These are phyloP conservation scores for Flexamia atlantica DNA, from an alignment of 2,888 invertebrate genomes.

Conservation along the genomic window DNA sequence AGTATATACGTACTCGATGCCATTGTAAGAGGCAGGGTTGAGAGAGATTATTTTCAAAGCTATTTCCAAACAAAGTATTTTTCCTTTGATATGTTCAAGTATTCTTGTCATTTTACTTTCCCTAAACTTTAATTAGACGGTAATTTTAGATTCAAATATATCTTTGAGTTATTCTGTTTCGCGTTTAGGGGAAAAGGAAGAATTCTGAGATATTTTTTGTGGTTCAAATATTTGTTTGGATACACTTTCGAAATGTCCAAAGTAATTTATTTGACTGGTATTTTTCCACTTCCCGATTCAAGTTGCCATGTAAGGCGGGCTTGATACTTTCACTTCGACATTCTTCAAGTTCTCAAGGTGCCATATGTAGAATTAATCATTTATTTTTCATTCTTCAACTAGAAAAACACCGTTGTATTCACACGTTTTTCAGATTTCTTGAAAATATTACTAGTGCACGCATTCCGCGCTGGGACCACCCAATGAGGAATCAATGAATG, in stretches of 20 bases:
- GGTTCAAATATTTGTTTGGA: too few species aligned
- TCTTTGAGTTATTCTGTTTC: not conserved
- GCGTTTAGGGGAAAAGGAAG: not conserved
- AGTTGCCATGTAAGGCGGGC: not conserved
- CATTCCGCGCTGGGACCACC: too few species aligned
- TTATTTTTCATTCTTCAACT: too few species aligned
- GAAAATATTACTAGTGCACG: too few species aligned
- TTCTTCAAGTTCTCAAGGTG: not conserved
- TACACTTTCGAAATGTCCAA: too few species aligned
- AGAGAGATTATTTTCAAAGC: not conserved
- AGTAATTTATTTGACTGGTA: too few species aligned
- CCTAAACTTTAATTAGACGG: conserved; percentile 2
- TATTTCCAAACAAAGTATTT: not conserved
- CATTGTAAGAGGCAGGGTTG: not conserved
- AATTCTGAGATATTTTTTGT: not conserved
- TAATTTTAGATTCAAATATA: not conserved
- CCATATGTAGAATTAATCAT: not conserved
- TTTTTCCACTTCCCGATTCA: conserved; percentile 4
- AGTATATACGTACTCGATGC: not conserved
- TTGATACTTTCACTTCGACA: not conserved
- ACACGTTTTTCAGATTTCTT: too few species aligned
- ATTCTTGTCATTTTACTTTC: not conserved
- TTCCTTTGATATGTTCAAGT: conserved; percentile 12
- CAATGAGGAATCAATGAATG: too few species aligned
- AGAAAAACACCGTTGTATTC: too few species aligned